phyloP scores from a whole-genome alignment of 2,113 vertebrate species.

The Mungos mungo region DNA sequence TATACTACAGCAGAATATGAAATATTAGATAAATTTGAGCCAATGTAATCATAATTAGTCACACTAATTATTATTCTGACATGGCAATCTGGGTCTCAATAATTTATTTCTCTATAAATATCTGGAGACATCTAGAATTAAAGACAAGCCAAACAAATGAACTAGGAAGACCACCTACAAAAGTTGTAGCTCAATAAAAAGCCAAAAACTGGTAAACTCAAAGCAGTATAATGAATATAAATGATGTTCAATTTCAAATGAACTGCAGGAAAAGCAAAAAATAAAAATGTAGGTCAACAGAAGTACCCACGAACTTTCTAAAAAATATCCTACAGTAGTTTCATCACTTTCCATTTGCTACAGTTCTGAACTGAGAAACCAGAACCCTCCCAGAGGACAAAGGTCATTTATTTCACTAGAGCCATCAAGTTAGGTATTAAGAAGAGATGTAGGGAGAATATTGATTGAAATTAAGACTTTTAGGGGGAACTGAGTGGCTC shows the following conservation, averaged over 20 bases:
- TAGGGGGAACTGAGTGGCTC: too few species aligned
- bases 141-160: constrained; percentile 43
- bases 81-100: neutral
- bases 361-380: neutral
- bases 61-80: constrained; percentile 31
- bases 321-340: neutral
- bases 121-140: constrained; percentile 37
- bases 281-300: neutral
- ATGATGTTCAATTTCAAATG: constrained; percentile 9
- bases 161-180: neutral
- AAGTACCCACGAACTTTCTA: neutral
- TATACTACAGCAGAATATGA: neutral
- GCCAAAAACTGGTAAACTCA: neutral
- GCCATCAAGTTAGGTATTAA: neutral
- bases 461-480: neutral
- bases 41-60: constrained; percentile 1
- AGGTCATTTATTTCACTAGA: neutral
- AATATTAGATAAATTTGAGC: neutral
- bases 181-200: neutral
- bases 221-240: constrained; percentile 7
- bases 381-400: neutral
- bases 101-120: constrained; percentile 26
- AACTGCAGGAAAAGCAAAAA: neutral
- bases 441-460: neutral
- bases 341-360: neutral